Base-by-base conservation (phyloP, 2,797 vertebrate genomes). In the Dipus sagitta region DNA sequence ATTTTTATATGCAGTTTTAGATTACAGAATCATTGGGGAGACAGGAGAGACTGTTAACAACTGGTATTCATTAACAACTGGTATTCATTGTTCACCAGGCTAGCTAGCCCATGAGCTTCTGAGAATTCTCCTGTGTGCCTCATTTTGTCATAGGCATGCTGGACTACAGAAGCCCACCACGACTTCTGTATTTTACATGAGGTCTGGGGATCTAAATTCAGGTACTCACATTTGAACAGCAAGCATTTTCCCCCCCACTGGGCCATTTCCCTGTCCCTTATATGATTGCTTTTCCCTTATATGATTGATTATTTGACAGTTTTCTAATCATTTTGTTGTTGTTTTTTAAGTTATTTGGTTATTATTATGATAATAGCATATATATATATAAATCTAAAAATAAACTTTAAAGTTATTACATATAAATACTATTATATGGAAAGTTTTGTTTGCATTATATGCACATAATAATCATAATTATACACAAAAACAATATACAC, bases 261-360 rank as follows among this genome's bases (percentile, higher is more conserved):
- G 47, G 11, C 47, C 7, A 47, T 47, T 47, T 47, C 47, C 11
- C 47, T 47, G 47, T 47, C 47, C 62, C 13, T 24, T 79, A 38
- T 65, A 26, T 65, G 42, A 62, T n/a, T 47, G 75, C n/a, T n/a
- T n/a, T n/a, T 47, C 47, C 62, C 13, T 24, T 79, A 38, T 65
- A 26, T 65, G 42, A 62, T n/a, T 47, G 75, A 26, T 21, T 34
- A 14, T 71, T 79, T 96, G 65, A 71, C 30, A 24, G 12, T 30
- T 83, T 83, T 87, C 84, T 76, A 76, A 90, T 93, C 52, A 77
- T 54, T 18, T 4, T 52, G 64, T 70, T 2, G n/a, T 42, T 91
- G 30, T 47, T 83, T 88, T 75, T 85, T 26, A 74, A 79, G 18
- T 20, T 92, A 75, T 77, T 64, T 78, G 60, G 24, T 92, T 72